Evolutionary conservation across 2,113 vertebrate genomes (phyloP), one percentile per base, ranked within the genome.

Genomic region (Thryonomys swinderianus): DNA sequence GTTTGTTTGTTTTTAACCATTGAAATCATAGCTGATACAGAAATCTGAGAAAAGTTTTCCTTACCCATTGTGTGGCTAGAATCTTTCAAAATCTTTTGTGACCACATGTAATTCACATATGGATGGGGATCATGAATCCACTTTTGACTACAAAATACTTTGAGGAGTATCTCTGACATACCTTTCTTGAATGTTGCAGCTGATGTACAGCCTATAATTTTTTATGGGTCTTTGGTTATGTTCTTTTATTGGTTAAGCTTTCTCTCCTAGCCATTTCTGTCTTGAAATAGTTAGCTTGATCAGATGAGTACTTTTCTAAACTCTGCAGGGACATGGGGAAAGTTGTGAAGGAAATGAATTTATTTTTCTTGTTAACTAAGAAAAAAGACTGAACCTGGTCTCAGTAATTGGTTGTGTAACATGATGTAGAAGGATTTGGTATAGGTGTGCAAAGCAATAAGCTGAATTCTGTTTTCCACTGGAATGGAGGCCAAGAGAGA

Each of bases 291-390:
- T 80, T 73, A 57, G 7, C 51, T 34, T 0, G 0, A 30, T 27
- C 53, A 71, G 59, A 57, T 42, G 74, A n/a, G 21, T 76, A 3
- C 40, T 57, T 7, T 90, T 20, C 30, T 34, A 57, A n/a, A 37
- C 74, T 0, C 45, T 85, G 51, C 18, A 69, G 55, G 27, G 30
- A 30, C 0, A 2, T 11, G 20, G 27, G 27, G 73, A 4, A 91
- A 48, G 30, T n/a, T 7, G 42, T 6, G 87, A 84, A 84, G 40
- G 89, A 92, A 93, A 74, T 84, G 88, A 96, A 55, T 93, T 74
- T 6, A 11, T 81, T 95, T 90, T 53, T 59, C n/a, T n/a, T n/a
- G n/a, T n/a, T 27, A 30, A 37, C 53, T 37, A 13, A 37, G 45
- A 85, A 84, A n/a, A 45, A 62, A 37, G 12, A 27, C 81, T n/a